phyloP scores from a whole-genome alignment of 2,888 invertebrate species.

The Leptopilina syphax region DNA sequence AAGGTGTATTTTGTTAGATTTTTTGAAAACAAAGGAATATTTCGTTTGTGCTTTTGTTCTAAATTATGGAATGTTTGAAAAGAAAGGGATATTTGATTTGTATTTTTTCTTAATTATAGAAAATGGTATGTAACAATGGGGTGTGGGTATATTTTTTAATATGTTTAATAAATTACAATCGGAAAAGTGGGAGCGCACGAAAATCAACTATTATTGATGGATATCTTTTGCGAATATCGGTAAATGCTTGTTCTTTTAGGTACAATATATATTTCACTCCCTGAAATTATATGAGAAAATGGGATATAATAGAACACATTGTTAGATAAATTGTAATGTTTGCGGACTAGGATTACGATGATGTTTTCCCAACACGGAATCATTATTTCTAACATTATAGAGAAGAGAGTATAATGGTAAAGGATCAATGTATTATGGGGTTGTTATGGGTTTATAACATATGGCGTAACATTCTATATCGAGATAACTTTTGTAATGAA shows the following conservation, averaged over 20 bases:
- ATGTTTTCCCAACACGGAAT: constrained; percentile 21
- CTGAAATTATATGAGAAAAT: constrained; percentile 1
- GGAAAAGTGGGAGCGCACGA: no score
- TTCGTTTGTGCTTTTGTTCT: no score
- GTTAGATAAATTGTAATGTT: constrained; percentile 17
- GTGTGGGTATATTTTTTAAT: no score
- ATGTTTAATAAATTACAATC: no score
- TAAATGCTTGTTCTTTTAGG: not conserved
- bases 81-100: no score
- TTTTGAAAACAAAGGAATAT: no score
- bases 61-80: no score
- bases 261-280: not conserved
- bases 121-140: no score
- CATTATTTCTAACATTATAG: constrained; percentile 10
- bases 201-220: no score
- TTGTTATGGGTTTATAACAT: constrained; percentile 1
- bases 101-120: no score
- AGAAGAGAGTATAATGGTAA: constrained; percentile 1
- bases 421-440: not conserved
- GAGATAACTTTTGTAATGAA: no score
- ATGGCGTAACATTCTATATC: not conserved
- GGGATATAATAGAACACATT: constrained; percentile 7
- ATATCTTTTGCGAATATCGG: not conserved
- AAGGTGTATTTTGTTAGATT: no score
- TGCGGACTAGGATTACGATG: constrained; percentile 4